Conservation (phyloP, 2,113 vertebrate species). For the Solenodon paradoxus region DNA sequence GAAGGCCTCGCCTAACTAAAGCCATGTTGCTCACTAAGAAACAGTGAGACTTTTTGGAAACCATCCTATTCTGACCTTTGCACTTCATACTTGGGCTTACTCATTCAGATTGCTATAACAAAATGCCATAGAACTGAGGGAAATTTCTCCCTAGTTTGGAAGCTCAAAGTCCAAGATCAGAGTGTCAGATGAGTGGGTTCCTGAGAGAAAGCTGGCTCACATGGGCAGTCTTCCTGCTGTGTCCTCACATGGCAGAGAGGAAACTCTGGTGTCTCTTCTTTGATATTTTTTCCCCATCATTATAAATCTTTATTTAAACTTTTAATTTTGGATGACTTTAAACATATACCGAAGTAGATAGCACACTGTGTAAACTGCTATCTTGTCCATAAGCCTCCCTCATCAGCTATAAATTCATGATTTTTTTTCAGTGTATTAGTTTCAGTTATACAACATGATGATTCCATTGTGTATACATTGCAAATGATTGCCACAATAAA, state of each 20-base stretch:
- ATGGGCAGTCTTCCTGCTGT: too few species aligned
- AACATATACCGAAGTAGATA: not conserved
- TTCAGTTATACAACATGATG: not conserved
- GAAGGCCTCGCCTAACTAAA: not conserved
- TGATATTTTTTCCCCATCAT: not conserved
- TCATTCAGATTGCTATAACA: not conserved
- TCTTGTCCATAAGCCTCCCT: not conserved
- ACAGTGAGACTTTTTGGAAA: not conserved
- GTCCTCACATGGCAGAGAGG: not conserved
- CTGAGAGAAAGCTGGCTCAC: rapidly evolving
- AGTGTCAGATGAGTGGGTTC: rapidly evolving
- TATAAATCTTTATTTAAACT: not conserved
- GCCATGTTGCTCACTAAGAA: not conserved
- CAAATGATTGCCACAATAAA: not conserved
- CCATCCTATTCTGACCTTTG: too few species aligned
- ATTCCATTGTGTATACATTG: not conserved
- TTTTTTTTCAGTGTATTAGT: not conserved
- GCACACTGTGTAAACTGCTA: not conserved
- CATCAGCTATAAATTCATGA: not conserved
- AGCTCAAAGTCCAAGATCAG: not conserved
- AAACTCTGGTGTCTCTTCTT: not conserved
- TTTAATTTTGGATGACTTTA: not conserved
- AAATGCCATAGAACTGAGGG: not conserved
- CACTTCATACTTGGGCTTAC: not conserved
- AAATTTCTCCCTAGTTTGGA: not conserved